phyloP scores from a whole-genome alignment of 2,113 vertebrate genomes.

The Perccottus glenii region DNA sequence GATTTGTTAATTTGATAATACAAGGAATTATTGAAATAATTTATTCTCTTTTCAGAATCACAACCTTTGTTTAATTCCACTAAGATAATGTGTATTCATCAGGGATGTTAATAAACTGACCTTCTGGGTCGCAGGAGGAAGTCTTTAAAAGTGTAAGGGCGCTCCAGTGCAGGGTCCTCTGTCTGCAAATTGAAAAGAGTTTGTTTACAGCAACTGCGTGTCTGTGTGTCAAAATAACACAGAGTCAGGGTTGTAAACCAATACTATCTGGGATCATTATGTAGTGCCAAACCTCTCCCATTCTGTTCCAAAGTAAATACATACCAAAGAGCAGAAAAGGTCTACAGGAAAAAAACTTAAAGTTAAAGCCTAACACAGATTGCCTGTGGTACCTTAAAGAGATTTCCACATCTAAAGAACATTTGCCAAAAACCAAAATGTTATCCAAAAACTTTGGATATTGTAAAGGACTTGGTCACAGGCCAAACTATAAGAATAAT shows the following conservation, averaged over 20 bases:
- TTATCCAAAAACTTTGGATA: too few relatives aligned
- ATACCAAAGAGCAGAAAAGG: constrained; percentile 32
- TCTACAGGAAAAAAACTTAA: constrained; percentile 35
- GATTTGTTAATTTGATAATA: neutral
- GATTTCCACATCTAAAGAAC: too few relatives aligned
- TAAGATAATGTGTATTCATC: neutral
- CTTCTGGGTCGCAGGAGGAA: constrained; percentile 96
- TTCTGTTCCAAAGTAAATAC: constrained; percentile 60
- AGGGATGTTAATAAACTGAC: constrained; percentile 74
- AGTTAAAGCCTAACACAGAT: neutral
- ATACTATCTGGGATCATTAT: constrained; percentile 35
- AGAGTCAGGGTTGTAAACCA: constrained; percentile 25
- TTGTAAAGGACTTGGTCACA: too few relatives aligned
- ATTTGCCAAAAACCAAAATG: too few relatives aligned
- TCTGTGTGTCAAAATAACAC: constrained; percentile 13
- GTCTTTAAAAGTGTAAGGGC: constrained; percentile 98
- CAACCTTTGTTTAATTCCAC: too few relatives aligned
- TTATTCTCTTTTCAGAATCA: too few relatives aligned
- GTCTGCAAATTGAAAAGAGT: constrained; percentile 80
- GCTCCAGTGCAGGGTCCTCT: constrained; percentile 96
- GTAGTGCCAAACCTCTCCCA: constrained; percentile 63
- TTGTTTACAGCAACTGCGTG: constrained; percentile 32
- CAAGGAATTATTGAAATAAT: too few relatives aligned
- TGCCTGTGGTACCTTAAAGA: too few relatives aligned
- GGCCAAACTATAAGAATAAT: too few relatives aligned